These are phyloP conservation scores for Cecropterus lyciades DNA, from an alignment of 1,140 invertebrate genomes.

Conservation along the genomic window DNA sequence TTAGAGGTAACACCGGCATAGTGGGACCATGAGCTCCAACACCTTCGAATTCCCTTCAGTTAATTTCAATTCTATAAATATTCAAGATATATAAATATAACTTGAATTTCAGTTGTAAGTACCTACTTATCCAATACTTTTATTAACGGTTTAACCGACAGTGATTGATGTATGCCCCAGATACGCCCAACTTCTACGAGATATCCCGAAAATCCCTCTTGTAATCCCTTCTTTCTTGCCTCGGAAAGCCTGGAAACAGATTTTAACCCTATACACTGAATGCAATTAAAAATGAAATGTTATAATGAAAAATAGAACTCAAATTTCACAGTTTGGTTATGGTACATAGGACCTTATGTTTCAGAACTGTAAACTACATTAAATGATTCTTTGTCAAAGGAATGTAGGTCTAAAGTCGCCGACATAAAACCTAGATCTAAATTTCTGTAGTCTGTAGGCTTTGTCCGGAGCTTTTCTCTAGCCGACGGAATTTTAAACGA, in stretches of 20 bases:
- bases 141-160: constrained; percentile 1
- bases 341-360: neutral
- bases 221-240: constrained; percentile 5
- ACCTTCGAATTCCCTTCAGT: too few relatives aligned
- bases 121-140: neutral
- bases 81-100: neutral
- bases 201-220: constrained; percentile 8
- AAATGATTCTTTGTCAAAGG: neutral
- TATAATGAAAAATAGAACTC: neutral
- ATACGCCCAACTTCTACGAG: constrained; percentile 3
- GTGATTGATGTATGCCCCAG: constrained; percentile 1
- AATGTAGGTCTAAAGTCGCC: neutral
- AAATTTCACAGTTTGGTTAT: neutral
- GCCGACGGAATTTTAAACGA: too few relatives aligned
- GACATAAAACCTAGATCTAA: neutral
- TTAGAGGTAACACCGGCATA: too few relatives aligned
- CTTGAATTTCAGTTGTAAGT: neutral
- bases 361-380: neutral
- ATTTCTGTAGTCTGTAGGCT: neutral
- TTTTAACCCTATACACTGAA: constrained; percentile 3
- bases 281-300: neutral
- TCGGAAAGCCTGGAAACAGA: constrained; percentile 1
- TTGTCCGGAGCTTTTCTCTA: too few relatives aligned
- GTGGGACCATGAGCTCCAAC: too few relatives aligned
- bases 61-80: neutral